Evolutionary conservation across 2,888 invertebrate species (phyloP).

Genomic region (Notodonta ziczac): DNA sequence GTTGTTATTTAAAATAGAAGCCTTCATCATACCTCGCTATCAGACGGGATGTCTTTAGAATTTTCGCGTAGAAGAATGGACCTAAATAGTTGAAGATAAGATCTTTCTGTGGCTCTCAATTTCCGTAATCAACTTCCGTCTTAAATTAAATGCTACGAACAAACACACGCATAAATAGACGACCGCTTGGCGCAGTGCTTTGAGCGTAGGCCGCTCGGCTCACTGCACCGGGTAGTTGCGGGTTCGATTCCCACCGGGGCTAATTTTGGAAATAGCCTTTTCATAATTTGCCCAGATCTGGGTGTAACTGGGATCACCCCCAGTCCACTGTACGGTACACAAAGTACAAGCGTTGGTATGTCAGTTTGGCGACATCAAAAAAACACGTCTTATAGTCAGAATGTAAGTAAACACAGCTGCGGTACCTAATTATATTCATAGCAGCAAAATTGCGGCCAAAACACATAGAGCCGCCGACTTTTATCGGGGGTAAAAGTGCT

Average conservation of each 20-base stretch:
- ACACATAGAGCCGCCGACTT: slow-evolving; percentile 47
- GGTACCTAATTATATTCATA: slow-evolving; percentile 43
- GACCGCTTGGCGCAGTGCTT: too few species aligned
- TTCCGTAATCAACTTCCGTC: neutral
- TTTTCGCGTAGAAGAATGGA: slow-evolving; percentile 1
- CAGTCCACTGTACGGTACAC: too few species aligned
- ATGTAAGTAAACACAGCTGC: slow-evolving; percentile 5
- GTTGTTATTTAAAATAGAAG: slow-evolving; percentile 20
- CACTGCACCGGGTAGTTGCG: too few species aligned
- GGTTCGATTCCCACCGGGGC: too few species aligned
- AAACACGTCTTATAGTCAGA: too few species aligned
- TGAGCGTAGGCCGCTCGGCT: too few species aligned
- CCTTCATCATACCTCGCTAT: slow-evolving; percentile 5
- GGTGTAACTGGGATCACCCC: too few species aligned
- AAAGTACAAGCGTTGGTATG: too few species aligned
- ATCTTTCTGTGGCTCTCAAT: neutral
- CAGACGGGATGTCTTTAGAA: neutral
- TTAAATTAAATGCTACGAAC: neutral
- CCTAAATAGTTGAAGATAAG: neutral
- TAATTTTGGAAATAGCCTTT: too few species aligned
- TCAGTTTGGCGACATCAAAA: too few species aligned
- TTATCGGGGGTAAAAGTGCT: slow-evolving; percentile 61
- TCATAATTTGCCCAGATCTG: too few species aligned
- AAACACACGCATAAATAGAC: too few species aligned
- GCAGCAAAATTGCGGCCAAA: slow-evolving; percentile 42